Percentiles rank a stretch among this genome's conserved stretches.
phyloP scores from a whole-genome alignment of 2,113 vertebrate species.

The Rhodinocichla rosea region DNA sequence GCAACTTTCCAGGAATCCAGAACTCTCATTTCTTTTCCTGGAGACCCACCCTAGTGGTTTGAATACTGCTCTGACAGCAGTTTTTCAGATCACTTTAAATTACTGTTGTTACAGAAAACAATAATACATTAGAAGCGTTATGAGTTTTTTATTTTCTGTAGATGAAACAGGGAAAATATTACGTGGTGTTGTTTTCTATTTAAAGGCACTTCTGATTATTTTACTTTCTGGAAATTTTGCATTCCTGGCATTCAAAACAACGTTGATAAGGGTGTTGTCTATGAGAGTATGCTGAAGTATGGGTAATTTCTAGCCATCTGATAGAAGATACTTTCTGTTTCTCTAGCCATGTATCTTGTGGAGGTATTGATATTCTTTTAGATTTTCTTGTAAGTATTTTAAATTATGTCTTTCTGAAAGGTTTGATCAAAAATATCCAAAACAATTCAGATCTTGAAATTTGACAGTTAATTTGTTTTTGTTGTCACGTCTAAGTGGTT shows the following conservation, averaged over 20 bases:
- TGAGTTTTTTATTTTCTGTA: background rate
- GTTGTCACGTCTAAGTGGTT: background rate
- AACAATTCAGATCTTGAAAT: background rate
- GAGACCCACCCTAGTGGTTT: background rate
- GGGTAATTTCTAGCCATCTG: background rate
- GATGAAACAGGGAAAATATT: background rate
- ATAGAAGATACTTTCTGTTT: background rate
- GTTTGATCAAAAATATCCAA: background rate
- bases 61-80: background rate
- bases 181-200: background rate
- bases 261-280: background rate
- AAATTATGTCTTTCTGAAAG: background rate
- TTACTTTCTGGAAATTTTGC: background rate
- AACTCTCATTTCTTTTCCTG: background rate
- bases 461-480: background rate
- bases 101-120: background rate
- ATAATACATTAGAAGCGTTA: background rate
- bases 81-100: background rate
- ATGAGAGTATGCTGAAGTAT: background rate
- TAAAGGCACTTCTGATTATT: background rate
- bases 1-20: background rate
- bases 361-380: background rate
- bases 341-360: background rate
- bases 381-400: background rate
- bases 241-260: background rate